Evolutionary conservation across 2,888 invertebrate species (phyloP).

Genomic region (Herminia tarsipennalis): DNA sequence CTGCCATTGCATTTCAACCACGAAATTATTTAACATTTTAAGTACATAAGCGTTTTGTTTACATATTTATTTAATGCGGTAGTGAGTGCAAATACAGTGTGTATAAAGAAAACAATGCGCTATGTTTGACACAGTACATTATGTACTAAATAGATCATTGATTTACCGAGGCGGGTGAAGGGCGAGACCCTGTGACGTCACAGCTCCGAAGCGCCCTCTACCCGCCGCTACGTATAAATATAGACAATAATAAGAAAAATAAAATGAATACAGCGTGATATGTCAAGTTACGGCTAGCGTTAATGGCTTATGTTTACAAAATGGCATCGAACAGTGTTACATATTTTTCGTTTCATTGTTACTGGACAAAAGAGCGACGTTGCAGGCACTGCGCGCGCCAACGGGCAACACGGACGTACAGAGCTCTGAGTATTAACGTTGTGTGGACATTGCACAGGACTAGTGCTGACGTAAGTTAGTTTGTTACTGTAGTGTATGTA

Average conservation of each 20-base stretch:
- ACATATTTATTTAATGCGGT: slow-evolving; percentile 11
- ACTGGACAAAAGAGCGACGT: slow-evolving; percentile 54
- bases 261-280: slow-evolving; percentile 66
- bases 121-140: slow-evolving; percentile 69
- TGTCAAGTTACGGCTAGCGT: slow-evolving; percentile 65
- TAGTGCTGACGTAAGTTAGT: too few species aligned
- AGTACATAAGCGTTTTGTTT: slow-evolving; percentile 2
- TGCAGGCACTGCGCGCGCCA: slow-evolving; percentile 29
- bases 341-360: slow-evolving; percentile 51
- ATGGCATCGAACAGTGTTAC: slow-evolving; percentile 61
- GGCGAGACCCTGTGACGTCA: neutral
- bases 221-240: slow-evolving; percentile 32
- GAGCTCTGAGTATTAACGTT: too few species aligned
- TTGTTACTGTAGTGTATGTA: too few species aligned
- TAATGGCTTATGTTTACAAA: slow-evolving; percentile 47
- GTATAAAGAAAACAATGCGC: slow-evolving; percentile 50
- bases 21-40: neutral
- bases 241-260: slow-evolving; percentile 40
- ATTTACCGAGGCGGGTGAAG: slow-evolving; percentile 1
- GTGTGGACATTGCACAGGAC: too few species aligned
- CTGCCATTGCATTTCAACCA: slow-evolving; percentile 20
- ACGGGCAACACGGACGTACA: neutral
- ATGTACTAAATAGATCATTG: slow-evolving; percentile 43
- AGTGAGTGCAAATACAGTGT: slow-evolving; percentile 47
- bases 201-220: slow-evolving; percentile 1